Evolutionary conservation across 2,113 vertebrate species (phyloP), one percentile per base, ranked within the genome.

Genomic region (Chaetodon trifascialis): DNA sequence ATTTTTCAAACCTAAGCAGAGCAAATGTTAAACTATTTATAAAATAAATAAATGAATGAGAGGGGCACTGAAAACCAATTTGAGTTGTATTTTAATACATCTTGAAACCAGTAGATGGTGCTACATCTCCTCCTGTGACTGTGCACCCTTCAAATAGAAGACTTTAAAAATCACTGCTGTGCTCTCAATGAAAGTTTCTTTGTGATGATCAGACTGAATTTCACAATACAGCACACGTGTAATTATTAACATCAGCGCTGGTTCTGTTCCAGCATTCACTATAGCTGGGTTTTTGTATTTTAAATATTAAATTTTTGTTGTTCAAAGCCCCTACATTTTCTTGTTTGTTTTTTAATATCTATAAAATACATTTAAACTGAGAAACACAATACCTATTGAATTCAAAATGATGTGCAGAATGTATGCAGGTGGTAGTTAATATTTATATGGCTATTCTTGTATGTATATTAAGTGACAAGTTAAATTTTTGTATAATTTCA

Each of bases 61-160:
- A 4, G n/a, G 38, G 44, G 70, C 8, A 74, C 21, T 54, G 30
- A 42, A 73, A 58, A 44, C 10, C 67, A 9, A 69, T 86, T 42
- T 58, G n/a, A 46, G 7, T 64, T 76, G 30, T 9, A 16, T 7
- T 52, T 64, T 5, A 17, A 15, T 67, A 59, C 21, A 47, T 17
- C 36, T 19, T 73, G 4, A 49, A 36, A 46, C 84, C 93, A 91
- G 65, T 68, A 92, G 92, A 79, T 90, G 91, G 93, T 0, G 83
- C 59, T 86, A 47, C 23, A 72, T 88, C 16, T 42, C 83, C 78
- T 77, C 49, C 10, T 59, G 55, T 51, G n/a, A 65, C 8, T 44
- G 49, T 74, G 15, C 36, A 11, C n/a, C 1, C 8, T 23, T 38
- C 7, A 54, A 70, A 38, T 1, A 23, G 17, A 21, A 34, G 0